Conservation (phyloP, 2,113 vertebrate genomes). For the Tachycineta bicolor region DNA sequence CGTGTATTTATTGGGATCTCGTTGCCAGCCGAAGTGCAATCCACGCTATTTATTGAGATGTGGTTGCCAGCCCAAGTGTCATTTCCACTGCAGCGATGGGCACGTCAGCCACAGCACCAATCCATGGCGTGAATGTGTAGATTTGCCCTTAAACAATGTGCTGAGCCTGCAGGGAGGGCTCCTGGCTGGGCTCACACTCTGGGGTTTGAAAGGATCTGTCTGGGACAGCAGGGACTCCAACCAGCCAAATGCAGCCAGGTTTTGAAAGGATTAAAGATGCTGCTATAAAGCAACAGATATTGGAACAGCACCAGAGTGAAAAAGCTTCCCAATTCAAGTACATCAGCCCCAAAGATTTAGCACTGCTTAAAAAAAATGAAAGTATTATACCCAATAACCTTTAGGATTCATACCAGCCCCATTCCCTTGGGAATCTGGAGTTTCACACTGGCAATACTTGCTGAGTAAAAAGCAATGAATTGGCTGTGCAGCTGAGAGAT, state of each 20-base stretch:
- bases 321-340: not conserved
- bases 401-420: not conserved
- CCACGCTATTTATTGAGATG: not conserved
- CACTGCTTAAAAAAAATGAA: not conserved
- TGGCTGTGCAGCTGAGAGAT: not conserved
- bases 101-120: not conserved
- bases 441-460: not conserved
- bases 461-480: not conserved
- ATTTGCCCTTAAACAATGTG: not conserved
- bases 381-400: not conserved
- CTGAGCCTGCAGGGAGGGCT: slow-evolving; percentile 30
- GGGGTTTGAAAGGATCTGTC: not conserved
- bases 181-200: not conserved
- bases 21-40: not conserved
- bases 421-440: not conserved
- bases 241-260: not conserved
- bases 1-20: not conserved
- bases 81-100: not conserved
- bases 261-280: not conserved
- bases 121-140: not conserved
- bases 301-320: slow-evolving; percentile 1
- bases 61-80: not conserved
- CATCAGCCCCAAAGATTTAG: not conserved
- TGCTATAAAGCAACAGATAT: not conserved
- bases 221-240: not conserved